Evolutionary conservation across 2,113 vertebrate genomes (phyloP), one percentile per base, ranked within the genome.

Genomic region (Climacteris rufus): DNA sequence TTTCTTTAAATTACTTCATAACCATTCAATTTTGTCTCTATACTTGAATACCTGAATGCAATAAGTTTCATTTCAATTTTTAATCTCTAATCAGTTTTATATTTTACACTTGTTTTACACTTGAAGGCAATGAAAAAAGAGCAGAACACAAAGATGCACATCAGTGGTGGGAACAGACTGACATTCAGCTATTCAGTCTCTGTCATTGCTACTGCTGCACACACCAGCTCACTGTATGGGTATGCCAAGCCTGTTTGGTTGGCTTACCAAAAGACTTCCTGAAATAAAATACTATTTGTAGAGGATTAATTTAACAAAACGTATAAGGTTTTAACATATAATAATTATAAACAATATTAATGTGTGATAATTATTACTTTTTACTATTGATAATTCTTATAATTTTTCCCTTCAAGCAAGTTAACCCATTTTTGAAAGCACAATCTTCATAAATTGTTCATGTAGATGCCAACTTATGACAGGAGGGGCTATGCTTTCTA

Each of bases 381-480:
- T 44, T 65, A 66, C 17, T 77, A 64, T 0, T 1, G n/a, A 54
- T 13, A 72, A 68, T 11, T 3, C 66, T 12, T 66, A 0, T 33
- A 12, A 30, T 50, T 76, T 88, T 50, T 47, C 31, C 30, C 13
- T 69, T 65, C 28, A 79, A 37, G 39, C 18, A 71, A 79, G 33
- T 11, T 11, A 37, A 27, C 9, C 6, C 35, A 40, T 28, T 77
- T 31, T 6, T 49, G 16, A 49, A 15, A 61, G 24, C 6, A 80
- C 30, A 40, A 7, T 44, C 30, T 69, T 24, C 40, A 80, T 49
- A 39, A 47, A 66, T 4, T 42, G 21, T 42, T 72, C 33, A 40
- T 0, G 0, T 0, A 18, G 37, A 39, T 7, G 12, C 1, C 30
- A 47, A 2, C 2, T 66, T 47, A 68, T 2, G 23, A 64, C 33